Conservation (phyloP, 2,888 invertebrate species). For the Xestobium rufovillosum region DNA sequence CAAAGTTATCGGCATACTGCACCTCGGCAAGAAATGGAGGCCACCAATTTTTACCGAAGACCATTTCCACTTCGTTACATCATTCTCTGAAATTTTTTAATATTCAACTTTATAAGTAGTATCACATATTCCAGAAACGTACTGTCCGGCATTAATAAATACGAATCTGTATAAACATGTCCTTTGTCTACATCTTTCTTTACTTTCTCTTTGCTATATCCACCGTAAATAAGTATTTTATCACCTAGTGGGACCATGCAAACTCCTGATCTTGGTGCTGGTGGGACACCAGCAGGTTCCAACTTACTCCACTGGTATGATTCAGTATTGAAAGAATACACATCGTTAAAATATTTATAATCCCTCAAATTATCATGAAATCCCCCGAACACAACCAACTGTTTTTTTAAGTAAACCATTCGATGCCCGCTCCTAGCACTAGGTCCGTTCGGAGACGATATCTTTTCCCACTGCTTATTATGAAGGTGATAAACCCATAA, state of each 20-base stretch:
- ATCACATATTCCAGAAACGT: too few relatives aligned
- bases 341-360: constrained; percentile 84
- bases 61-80: constrained; percentile 67
- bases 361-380: constrained; percentile 84
- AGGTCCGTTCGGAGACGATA: constrained; percentile 65
- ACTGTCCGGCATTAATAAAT: constrained; percentile 56
- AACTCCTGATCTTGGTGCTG: constrained; percentile 75
- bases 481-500: constrained; percentile 78
- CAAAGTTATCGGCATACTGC: constrained; percentile 60
- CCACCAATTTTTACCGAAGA: constrained; percentile 58
- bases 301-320: constrained; percentile 71
- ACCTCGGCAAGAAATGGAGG: constrained; percentile 54
- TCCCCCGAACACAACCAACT: constrained; percentile 81
- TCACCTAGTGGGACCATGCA: constrained; percentile 59
- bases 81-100: constrained; percentile 48
- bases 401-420: constrained; percentile 74
- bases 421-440: constrained; percentile 83
- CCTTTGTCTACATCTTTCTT: constrained; percentile 72
- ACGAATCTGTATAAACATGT: constrained; percentile 63
- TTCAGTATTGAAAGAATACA: constrained; percentile 73
- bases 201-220: constrained; percentile 65
- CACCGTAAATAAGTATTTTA: constrained; percentile 64
- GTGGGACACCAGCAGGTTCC: constrained; percentile 56
- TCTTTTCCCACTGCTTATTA: constrained; percentile 69
- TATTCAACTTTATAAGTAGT: too few relatives aligned